Evolutionary conservation across 2,888 invertebrate species (phyloP).

Genomic region (Dynastes grantii): DNA sequence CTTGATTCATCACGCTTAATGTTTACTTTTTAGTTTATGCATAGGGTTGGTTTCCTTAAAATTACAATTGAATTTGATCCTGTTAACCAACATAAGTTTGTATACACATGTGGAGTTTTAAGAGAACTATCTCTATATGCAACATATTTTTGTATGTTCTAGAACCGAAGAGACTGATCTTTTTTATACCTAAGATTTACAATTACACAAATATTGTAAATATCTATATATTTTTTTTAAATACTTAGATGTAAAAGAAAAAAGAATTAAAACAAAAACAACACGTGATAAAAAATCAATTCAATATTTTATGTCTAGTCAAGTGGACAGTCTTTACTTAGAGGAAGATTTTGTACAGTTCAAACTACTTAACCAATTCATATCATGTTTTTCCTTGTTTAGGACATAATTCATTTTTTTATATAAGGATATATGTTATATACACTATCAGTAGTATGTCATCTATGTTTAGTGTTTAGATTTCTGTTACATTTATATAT

Average conservation of each 20-base stretch:
- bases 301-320: constrained; percentile 38
- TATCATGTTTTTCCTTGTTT: neutral
- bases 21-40: constrained; percentile 7
- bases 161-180: constrained; percentile 38
- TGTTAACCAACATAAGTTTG: neutral
- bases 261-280: constrained; percentile 2
- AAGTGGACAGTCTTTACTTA: constrained; percentile 20
- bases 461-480: constrained; percentile 18
- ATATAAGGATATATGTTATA: constrained; percentile 4
- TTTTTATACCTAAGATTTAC: constrained; percentile 37
- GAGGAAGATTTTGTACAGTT: constrained; percentile 18
- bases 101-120: neutral
- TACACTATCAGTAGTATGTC: constrained; percentile 1
- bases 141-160: constrained; percentile 6
- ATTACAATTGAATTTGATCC: neutral
- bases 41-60: neutral
- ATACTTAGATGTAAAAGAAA: neutral
- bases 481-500: constrained; percentile 20
- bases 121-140: neutral
- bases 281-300: constrained; percentile 30
- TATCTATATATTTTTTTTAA: constrained; percentile 10
- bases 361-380: too few species aligned
- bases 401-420: constrained; percentile 8
- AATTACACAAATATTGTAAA: constrained; percentile 8
- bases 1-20: constrained; percentile 6